Conservation (phyloP, 2,113 vertebrate species). For the Lutjanus erythropterus region DNA sequence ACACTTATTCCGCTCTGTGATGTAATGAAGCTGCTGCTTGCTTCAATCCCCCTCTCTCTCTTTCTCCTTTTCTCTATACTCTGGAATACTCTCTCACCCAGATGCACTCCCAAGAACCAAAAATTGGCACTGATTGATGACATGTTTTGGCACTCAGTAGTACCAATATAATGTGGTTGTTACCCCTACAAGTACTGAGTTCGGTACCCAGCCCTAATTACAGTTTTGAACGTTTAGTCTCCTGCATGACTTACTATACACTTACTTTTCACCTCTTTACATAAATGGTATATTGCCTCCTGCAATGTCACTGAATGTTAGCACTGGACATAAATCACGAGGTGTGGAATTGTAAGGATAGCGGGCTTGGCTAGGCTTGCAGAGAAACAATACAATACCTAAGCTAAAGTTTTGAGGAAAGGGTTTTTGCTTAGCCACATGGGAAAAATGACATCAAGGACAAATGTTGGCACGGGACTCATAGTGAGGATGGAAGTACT, state of each 20-base stretch:
- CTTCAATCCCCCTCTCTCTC: no score
- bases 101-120: no score
- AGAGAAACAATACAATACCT: no score
- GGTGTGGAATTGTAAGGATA: not conserved
- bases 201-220: no score
- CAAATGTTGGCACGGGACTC: conserved; percentile 16
- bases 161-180: no score
- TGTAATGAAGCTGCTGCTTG: no score
- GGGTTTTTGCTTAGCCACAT: not conserved
- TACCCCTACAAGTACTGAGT: not conserved
- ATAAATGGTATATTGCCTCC: not conserved
- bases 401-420: not conserved
- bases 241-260: not conserved
- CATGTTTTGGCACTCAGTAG: no score
- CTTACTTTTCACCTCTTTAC: not conserved
- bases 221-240: no score
- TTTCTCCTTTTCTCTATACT: no score
- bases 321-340: not conserved
- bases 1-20: no score
- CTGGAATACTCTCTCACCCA: no score
- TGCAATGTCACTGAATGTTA: not conserved
- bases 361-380: not conserved
- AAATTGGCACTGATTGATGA: no score
- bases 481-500: not conserved
- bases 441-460: conserved; percentile 28